phyloP scores from a whole-genome alignment of 1,140 invertebrate genomes.

The Physella acuta region DNA sequence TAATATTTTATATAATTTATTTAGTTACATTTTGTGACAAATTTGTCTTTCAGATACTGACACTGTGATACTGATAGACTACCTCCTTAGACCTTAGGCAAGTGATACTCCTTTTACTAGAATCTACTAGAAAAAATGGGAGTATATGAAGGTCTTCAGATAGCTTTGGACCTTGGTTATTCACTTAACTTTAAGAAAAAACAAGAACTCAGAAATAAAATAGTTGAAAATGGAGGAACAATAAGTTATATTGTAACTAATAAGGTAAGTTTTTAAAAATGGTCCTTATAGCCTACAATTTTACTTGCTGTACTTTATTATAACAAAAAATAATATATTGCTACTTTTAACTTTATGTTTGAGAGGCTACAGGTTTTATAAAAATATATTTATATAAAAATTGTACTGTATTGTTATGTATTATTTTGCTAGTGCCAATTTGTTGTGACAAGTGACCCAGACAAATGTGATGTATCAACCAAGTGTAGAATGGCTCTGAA shows the following conservation, averaged over 20 bases:
- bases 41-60: no score
- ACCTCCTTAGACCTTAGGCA: no score
- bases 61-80: no score
- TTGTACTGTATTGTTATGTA: background rate
- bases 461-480: conserved; percentile 40
- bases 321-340: no score
- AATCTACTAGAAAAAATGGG: no score
- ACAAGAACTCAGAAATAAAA: conserved; percentile 37
- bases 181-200: conserved; percentile 47
- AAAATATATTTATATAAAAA: background rate
- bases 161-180: conserved; percentile 45
- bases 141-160: conserved; percentile 37
- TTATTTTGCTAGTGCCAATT: conserved; percentile 27
- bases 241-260: conserved; percentile 51
- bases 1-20: no score
- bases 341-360: no score
- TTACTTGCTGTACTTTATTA: no score
- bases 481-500: conserved; percentile 48
- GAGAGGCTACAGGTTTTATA: background rate
- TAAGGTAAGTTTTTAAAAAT: conserved; percentile 51
- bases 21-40: no score
- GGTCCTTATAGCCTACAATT: no score
- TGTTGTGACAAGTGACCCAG: conserved; percentile 44
- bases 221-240: conserved; percentile 49
- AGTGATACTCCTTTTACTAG: no score